Evolutionary conservation across 2,888 invertebrate genomes (phyloP), one percentile per base, ranked within the genome.

Genomic region (Pristionchus entomophagus): DNA sequence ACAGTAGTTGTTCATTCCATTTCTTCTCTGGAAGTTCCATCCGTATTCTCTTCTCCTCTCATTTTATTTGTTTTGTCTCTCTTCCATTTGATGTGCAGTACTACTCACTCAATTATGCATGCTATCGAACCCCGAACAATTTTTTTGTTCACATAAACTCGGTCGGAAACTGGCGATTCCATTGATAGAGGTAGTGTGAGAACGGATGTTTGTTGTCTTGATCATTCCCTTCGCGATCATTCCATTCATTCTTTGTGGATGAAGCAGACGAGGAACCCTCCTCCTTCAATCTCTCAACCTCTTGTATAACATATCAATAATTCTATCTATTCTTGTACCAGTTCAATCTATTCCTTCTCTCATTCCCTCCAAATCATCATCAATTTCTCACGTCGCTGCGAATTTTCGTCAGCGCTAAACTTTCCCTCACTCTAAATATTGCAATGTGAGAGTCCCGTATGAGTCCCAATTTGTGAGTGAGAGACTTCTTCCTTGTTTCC

Each of bases 61-160:
- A 73, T 41, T 45, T 73, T 73, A 73, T 73, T 73, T 73, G 38
- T 73, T 73, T 38, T 73, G 38, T n/a, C 41, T 73, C n/a, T n/a
- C 73, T 73, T 45, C 73, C 73, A 73, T 41, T 73, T 73, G 22
- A 73, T 73, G 73, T 45, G 65, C 73, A 73, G 73, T 26, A 45
- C n/a, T 19, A 73, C n/a, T 73, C 73, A 41, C 29, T 65, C 22
- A 65, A 65, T 65, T 65, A 65, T 65, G 65, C 35, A 65, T 65
- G 65, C 65, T 32, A 65, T 35, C 65, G 22, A 65, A 29, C 65
- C 4, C 65, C 62, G 0, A 2, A 65, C 65, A 35, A 35, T 35
- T 65, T 65, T 65, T 19, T 14, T 35, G 32, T 35, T 17, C 65
- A 65, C 17, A 65, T 29, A 65, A 65, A 35, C 65, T 35, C 32